phyloP scores from a whole-genome alignment of 2,888 invertebrate genomes.

The Conops quadrifasciatus region DNA sequence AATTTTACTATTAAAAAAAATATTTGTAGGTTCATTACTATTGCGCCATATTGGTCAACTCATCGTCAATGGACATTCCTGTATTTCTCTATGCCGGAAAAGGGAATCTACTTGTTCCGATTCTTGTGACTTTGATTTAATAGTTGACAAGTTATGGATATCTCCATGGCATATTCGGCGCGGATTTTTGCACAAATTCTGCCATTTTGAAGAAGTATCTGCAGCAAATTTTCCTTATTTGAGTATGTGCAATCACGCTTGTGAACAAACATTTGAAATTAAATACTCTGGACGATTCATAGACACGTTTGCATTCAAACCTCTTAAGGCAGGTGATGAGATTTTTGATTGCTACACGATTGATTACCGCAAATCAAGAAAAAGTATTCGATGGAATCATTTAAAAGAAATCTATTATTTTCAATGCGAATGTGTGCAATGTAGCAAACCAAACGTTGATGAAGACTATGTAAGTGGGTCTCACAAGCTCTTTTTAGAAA shows the following conservation, averaged over 20 bases:
- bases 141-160: slow-evolving; percentile 52
- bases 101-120: slow-evolving; percentile 13
- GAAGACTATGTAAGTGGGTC: slow-evolving; percentile 40
- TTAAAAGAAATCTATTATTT: slow-evolving; percentile 81
- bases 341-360: slow-evolving; percentile 88
- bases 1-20: background rate
- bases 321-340: slow-evolving; percentile 74
- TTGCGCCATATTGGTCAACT: slow-evolving; percentile 83
- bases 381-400: slow-evolving; percentile 70
- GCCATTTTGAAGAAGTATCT: slow-evolving; percentile 68
- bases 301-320: slow-evolving; percentile 74
- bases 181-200: slow-evolving; percentile 52
- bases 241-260: slow-evolving; percentile 93
- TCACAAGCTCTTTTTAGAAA: background rate
- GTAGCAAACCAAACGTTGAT: slow-evolving; percentile 60
- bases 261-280: slow-evolving; percentile 82
- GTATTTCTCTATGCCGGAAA: slow-evolving; percentile 59
- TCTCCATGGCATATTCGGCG: slow-evolving; percentile 48
- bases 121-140: slow-evolving; percentile 41
- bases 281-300: slow-evolving; percentile 77
- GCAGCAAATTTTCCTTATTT: slow-evolving; percentile 87
- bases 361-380: slow-evolving; percentile 73
- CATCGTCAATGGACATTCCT: slow-evolving; percentile 77
- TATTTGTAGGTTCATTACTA: slow-evolving; percentile 71
- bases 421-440: slow-evolving; percentile 78